These are phyloP conservation scores for Caerostris extrusa DNA, from an alignment of 1,140 invertebrate genomes.

Conservation along the genomic window DNA sequence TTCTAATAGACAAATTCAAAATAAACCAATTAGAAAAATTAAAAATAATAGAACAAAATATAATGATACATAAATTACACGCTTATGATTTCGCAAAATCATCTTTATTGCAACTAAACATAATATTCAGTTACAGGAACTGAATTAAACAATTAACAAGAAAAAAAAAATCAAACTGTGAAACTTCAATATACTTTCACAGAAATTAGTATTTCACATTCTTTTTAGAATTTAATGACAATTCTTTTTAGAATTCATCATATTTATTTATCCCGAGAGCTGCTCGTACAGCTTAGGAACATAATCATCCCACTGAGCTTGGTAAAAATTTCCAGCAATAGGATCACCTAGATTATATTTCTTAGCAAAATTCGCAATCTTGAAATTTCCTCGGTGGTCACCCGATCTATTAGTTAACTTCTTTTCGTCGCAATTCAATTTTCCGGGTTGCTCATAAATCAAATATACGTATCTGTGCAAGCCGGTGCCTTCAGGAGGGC, in stretches of 20 bases:
- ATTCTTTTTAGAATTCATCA: too few relatives aligned
- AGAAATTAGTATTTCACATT: not conserved
- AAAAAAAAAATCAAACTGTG: not conserved
- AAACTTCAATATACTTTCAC: not conserved
- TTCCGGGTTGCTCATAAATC: constrained; percentile 90
- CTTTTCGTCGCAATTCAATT: constrained; percentile 87
- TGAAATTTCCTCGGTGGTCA: constrained; percentile 89
- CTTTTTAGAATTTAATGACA: too few relatives aligned
- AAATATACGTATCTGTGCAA: constrained; percentile 95
- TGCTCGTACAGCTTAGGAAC: constrained; percentile 87
- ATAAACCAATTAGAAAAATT: too few relatives aligned
- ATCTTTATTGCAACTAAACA: not conserved
- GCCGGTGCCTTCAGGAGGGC: constrained; percentile 91
- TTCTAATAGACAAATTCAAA: too few relatives aligned
- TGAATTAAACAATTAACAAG: not conserved
- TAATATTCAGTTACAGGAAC: not conserved
- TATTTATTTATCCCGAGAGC: constrained; percentile 78
- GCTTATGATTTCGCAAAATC: not conserved
- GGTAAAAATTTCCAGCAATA: constrained; percentile 93
- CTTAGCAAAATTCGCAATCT: constrained; percentile 89
- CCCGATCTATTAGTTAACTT: constrained; percentile 85
- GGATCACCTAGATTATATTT: constrained; percentile 92
- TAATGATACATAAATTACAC: too few relatives aligned
- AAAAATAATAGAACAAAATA: too few relatives aligned
- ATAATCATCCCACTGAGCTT: constrained; percentile 94